phyloP scores from a whole-genome alignment of 2,888 invertebrate genomes.

The Drosophila acutilabella region DNA sequence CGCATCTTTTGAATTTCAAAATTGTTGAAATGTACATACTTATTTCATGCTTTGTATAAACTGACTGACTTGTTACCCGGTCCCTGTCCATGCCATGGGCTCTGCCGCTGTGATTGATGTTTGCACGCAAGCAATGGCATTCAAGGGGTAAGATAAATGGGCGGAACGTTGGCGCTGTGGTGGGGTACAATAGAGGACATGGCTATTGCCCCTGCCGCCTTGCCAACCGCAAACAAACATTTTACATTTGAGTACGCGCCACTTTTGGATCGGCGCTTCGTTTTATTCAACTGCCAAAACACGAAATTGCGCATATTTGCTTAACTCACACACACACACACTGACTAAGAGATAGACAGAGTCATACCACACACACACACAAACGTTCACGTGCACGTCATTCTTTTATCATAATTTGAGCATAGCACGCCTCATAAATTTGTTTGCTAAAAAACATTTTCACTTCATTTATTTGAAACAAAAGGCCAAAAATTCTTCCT shows the following conservation, averaged over 20 bases:
- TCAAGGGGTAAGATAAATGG: conserved; percentile 24
- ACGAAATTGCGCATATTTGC: conserved; percentile 80
- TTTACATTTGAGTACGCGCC: conserved; percentile 78
- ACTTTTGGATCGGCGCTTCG: conserved; percentile 70
- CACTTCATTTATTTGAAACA: conserved; percentile 76
- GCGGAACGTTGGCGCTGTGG: background rate
- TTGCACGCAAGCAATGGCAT: conserved; percentile 49
- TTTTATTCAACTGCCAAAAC: conserved; percentile 73
- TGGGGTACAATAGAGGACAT: no score
- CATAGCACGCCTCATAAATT: conserved; percentile 75
- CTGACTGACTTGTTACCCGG: conserved; percentile 50
- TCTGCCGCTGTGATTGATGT: conserved; percentile 69
- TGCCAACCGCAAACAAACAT: conserved; percentile 74
- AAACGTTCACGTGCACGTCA: conserved; percentile 27
- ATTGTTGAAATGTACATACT: conserved; percentile 56
- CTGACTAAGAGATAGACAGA: conserved; percentile 11
- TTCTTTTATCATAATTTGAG: conserved; percentile 77
- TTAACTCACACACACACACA: conserved; percentile 43
- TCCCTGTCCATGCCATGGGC: conserved; percentile 6
- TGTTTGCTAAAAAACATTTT: conserved; percentile 76
- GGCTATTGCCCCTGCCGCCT: background rate
- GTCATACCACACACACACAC: conserved; percentile 5
- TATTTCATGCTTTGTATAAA: conserved; percentile 54
- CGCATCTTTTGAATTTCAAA: conserved; percentile 74
- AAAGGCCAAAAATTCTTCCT: conserved; percentile 6